These are phyloP conservation scores for Mixornis gularis DNA, from an alignment of 2,113 vertebrate genomes.

Conservation along the genomic window DNA sequence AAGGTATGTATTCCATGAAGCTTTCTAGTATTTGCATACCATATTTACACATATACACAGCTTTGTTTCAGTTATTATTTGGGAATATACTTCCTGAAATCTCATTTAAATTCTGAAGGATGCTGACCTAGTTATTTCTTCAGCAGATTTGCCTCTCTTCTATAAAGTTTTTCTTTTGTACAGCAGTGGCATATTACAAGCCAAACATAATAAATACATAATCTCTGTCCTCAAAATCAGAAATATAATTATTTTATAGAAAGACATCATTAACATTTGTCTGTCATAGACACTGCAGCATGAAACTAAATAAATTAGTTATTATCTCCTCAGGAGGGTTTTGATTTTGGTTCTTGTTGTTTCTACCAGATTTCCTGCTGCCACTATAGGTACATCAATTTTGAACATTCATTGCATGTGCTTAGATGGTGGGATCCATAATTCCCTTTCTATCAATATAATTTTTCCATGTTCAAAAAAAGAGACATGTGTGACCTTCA, in stretches of 20 bases:
- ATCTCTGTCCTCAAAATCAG: background rate
- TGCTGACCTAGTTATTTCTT: constrained; percentile 39
- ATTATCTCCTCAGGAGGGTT: background rate
- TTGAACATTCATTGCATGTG: background rate
- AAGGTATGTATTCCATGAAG: background rate
- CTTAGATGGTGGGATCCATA: background rate
- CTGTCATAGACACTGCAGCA: background rate
- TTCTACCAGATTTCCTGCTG: background rate
- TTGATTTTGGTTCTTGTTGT: background rate
- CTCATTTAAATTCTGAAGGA: constrained; percentile 38
- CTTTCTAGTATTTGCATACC: background rate
- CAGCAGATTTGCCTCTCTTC: background rate
- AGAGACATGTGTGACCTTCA: background rate
- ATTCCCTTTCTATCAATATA: background rate
- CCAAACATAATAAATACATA: background rate
- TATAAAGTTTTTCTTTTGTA: background rate
- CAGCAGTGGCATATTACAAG: background rate
- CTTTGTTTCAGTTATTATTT: background rate
- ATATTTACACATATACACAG: background rate
- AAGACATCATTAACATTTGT: background rate
- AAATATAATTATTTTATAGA: background rate
- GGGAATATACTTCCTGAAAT: background rate
- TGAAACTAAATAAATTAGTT: constrained; percentile 1
- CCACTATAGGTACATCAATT: background rate
- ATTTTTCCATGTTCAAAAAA: background rate